Conservation (phyloP, 2,113 vertebrate species). For the Camelus bactrianus region DNA sequence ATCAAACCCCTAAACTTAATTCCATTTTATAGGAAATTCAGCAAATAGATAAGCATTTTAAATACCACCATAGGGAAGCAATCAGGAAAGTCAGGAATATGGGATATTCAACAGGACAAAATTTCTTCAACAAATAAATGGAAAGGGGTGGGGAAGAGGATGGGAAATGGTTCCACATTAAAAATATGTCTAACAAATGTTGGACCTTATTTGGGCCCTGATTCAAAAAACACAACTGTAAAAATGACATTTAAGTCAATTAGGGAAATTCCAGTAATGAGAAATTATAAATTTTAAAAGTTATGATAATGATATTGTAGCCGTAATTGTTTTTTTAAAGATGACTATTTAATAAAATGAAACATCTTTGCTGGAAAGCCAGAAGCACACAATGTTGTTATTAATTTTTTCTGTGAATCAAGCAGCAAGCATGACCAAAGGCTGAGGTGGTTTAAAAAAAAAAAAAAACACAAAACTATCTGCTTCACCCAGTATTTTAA, state of each 20-base stretch:
- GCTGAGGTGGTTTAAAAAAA: not conserved
- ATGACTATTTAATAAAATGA: not conserved
- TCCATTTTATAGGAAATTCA: not conserved
- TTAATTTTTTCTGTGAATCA: constrained; percentile 26
- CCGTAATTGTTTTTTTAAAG: constrained; percentile 4
- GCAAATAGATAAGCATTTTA: not conserved
- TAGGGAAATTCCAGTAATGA: not conserved
- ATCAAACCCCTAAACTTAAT: not conserved
- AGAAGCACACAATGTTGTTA: not conserved
- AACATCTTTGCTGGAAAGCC: not conserved
- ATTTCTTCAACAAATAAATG: constrained; percentile 53
- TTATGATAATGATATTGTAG: not conserved
- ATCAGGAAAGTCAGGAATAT: not conserved
- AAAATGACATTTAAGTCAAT: constrained; percentile 23
- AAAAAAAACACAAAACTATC: not conserved
- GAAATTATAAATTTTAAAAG: constrained; percentile 9
- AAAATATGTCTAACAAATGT: constrained; percentile 55
- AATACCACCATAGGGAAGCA: not conserved
- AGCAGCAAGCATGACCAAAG: not conserved
- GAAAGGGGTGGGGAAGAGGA: not conserved
- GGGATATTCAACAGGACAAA: constrained; percentile 41
- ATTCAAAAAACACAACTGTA: constrained; percentile 50
- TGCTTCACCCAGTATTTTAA: not conserved
- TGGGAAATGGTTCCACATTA: not conserved
- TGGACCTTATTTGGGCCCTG: not conserved